A percentile compares a stretch with the other conserved stretches of the same genome.
Conservation (phyloP, 2,113 vertebrate genomes). For the Rhinopomastus cyanomelas region DNA sequence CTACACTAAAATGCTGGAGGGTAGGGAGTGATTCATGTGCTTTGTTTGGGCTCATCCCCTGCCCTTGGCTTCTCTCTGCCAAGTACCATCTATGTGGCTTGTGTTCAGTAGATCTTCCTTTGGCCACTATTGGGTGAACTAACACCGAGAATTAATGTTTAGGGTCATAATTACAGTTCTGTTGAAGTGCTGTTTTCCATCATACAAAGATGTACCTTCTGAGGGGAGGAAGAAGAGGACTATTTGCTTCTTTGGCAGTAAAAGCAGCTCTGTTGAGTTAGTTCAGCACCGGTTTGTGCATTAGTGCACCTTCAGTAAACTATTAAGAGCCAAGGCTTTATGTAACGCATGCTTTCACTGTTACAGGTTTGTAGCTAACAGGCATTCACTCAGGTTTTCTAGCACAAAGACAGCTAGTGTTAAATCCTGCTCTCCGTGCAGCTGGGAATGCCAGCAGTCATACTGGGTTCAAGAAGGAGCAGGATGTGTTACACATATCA, state of each 20-base stretch:
- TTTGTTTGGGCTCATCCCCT: not conserved
- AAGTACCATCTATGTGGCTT: not conserved
- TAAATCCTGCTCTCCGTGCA: not conserved
- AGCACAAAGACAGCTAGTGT: not conserved
- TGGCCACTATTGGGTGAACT: not conserved
- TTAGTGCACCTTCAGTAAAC: not conserved
- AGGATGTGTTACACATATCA: not conserved
- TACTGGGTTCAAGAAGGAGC: not conserved
- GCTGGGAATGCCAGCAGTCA: not conserved
- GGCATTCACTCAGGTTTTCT: not conserved
- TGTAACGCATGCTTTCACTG: not conserved
- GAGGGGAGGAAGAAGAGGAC: not conserved
- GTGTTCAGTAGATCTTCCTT: not conserved
- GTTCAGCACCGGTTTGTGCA: not conserved
- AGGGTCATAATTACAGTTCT: not conserved
- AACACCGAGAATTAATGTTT: not conserved
- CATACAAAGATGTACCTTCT: not conserved
- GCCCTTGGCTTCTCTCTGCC: not conserved
- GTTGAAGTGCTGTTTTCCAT: not conserved
- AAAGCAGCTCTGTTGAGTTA: not conserved
- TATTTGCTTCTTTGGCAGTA: not conserved
- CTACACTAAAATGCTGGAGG: not conserved
- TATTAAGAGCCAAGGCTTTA: not conserved
- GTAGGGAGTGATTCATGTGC: not conserved
- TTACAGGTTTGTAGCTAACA: not conserved